Conservation (phyloP, 2,113 vertebrate species). For the Mirza zaza region DNA sequence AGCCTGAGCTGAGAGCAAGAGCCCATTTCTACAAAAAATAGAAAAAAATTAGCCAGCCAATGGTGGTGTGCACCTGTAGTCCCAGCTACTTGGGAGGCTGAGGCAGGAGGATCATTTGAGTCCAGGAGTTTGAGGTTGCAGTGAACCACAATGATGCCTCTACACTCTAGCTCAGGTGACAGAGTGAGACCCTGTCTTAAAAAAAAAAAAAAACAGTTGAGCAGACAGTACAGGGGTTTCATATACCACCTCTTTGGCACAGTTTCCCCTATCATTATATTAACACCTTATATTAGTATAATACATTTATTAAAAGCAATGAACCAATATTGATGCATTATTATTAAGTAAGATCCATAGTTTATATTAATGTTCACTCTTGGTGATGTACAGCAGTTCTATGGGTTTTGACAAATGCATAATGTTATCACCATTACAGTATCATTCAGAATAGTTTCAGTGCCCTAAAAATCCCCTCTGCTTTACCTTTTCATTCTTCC, state of each 20-base stretch:
- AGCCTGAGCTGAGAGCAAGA: too few relatives aligned
- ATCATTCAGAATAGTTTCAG: not conserved
- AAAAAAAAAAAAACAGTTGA: too few relatives aligned
- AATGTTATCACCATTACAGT: not conserved
- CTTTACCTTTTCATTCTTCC: not conserved
- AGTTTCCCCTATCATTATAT: not conserved
- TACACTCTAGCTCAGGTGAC: too few relatives aligned
- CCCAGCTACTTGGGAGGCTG: too few relatives aligned
- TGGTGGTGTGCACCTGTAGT: too few relatives aligned
- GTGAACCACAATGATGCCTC: too few relatives aligned
- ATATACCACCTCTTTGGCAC: not conserved
- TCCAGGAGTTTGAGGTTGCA: too few relatives aligned
- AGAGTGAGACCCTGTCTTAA: too few relatives aligned
- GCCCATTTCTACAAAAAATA: too few relatives aligned
- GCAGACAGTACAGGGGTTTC: not conserved
- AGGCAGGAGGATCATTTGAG: too few relatives aligned
- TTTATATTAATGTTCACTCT: not conserved
- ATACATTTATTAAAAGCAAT: not conserved
- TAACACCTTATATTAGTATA: not conserved
- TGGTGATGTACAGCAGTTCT: not conserved
- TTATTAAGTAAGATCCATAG: not conserved
- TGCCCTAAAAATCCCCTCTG: not conserved
- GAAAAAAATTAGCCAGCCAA: too few relatives aligned
- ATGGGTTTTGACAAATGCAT: not conserved
- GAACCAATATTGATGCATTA: not conserved